Evolutionary conservation across 2,797 vertebrate species (phyloP).

Genomic region (Mastacembelus armatus): DNA sequence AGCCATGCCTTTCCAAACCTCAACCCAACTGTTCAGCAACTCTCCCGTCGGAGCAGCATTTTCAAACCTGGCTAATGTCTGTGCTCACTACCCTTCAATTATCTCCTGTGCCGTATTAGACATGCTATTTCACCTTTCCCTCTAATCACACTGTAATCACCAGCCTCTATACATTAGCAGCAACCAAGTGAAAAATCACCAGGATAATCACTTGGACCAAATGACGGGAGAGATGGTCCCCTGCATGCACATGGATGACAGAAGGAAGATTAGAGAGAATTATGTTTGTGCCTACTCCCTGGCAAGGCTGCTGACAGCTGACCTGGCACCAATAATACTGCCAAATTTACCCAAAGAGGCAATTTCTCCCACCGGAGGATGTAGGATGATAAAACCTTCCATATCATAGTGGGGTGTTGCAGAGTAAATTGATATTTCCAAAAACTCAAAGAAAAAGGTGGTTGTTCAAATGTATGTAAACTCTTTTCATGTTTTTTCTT

Average conservation of each 20-base stretch:
- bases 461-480: conserved; percentile 5
- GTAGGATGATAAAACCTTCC: conserved; percentile 53
- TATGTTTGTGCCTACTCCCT: conserved; percentile 80
- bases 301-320: conserved; percentile 78
- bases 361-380: too few species aligned
- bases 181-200: conserved; percentile 83
- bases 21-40: conserved; percentile 45
- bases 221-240: conserved; percentile 76
- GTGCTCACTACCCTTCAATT: conserved; percentile 77
- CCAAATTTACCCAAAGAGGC: conserved; percentile 59
- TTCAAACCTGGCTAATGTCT: conserved; percentile 71
- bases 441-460: conserved; percentile 27
- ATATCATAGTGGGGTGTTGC: conserved; percentile 46
- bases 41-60: conserved; percentile 58
- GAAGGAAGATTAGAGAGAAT: conserved; percentile 84
- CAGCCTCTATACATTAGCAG: conserved; percentile 83
- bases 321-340: conserved; percentile 75
- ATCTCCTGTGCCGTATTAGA: conserved; percentile 79
- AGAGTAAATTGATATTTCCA: conserved; percentile 27
- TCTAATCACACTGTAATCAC: conserved; percentile 80
- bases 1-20: conserved; percentile 61
- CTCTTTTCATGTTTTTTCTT: not conserved
- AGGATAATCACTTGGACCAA: conserved; percentile 82
- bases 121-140: conserved; percentile 82
- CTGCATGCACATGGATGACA: conserved; percentile 79